Conservation (phyloP, 2,113 vertebrate species). For the Procavia capensis region DNA sequence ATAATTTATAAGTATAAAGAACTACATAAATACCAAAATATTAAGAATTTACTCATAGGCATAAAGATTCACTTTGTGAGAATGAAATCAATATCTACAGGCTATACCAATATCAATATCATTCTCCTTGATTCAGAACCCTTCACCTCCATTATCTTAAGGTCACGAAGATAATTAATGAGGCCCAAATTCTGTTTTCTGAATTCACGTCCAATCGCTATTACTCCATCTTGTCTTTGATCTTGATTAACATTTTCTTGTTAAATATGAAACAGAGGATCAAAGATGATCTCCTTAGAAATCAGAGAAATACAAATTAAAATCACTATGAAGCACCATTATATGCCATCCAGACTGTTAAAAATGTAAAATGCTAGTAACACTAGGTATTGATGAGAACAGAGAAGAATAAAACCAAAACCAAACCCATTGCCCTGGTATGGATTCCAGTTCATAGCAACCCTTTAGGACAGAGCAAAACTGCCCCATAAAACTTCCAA, state of each 20-base stretch:
- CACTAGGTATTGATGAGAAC: not conserved
- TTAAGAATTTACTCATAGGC: fast-evolving
- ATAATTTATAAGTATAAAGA: not conserved
- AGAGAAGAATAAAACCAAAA: too few relatives aligned
- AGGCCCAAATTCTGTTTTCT: not conserved
- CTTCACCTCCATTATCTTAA: not conserved
- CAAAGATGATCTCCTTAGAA: not conserved
- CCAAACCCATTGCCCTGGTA: too few relatives aligned
- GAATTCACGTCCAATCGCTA: not conserved
- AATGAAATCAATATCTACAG: not conserved
- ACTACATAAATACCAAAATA: not conserved
- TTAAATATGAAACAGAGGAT: not conserved
- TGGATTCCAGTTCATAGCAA: too few relatives aligned
- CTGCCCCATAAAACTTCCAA: too few relatives aligned
- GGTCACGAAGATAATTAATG: not conserved
- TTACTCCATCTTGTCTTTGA: too few relatives aligned
- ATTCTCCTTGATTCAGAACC: not conserved
- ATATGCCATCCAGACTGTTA: too few relatives aligned
- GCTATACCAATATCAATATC: not conserved
- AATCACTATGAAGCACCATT: too few relatives aligned
- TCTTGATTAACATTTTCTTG: not conserved
- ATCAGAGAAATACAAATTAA: not conserved
- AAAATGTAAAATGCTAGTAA: not conserved
- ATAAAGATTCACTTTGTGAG: not conserved
- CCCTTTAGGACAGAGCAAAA: too few relatives aligned